Conservation (phyloP, 2,113 vertebrate genomes). For the Gobiocypris rarus region DNA sequence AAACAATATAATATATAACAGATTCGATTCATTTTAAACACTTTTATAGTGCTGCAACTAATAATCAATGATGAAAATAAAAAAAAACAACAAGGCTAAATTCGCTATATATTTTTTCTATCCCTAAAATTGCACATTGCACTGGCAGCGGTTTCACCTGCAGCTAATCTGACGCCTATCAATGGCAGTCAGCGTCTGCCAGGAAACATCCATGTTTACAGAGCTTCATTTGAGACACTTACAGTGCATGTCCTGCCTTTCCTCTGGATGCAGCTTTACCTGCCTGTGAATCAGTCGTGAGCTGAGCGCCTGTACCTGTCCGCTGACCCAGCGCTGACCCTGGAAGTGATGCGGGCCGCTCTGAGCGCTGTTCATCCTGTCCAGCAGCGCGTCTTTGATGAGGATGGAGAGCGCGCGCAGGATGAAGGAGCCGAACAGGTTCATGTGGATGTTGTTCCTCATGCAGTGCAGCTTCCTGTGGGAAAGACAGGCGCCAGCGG, state of each 20-base stretch:
- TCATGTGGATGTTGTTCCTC: slow-evolving; percentile 96
- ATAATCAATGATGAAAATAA: too few relatives aligned
- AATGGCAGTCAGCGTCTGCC: too few relatives aligned
- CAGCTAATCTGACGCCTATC: neutral
- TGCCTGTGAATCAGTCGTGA: neutral
- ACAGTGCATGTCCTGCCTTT: too few relatives aligned
- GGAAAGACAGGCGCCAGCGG: neutral
- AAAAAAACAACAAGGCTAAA: too few relatives aligned
- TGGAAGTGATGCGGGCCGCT: slow-evolving; percentile 71
- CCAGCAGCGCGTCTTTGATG: slow-evolving; percentile 86
- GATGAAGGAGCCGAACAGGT: slow-evolving; percentile 94
- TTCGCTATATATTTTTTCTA: too few relatives aligned
- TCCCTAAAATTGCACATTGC: too few relatives aligned
- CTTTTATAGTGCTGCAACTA: too few relatives aligned
- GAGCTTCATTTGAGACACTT: neutral
- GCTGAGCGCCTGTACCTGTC: slow-evolving; percentile 74
- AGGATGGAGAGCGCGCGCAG: slow-evolving; percentile 90
- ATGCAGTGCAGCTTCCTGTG: slow-evolving; percentile 92
- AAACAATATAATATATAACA: too few relatives aligned
- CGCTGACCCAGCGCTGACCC: slow-evolving; percentile 79
- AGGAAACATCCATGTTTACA: too few relatives aligned
- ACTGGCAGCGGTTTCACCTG: neutral
- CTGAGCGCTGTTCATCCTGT: slow-evolving; percentile 83
- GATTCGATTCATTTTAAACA: too few relatives aligned
- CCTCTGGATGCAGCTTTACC: neutral